These are phyloP conservation scores for Cylas formicarius DNA, from an alignment of 1,140 invertebrate species.

Conservation along the genomic window DNA sequence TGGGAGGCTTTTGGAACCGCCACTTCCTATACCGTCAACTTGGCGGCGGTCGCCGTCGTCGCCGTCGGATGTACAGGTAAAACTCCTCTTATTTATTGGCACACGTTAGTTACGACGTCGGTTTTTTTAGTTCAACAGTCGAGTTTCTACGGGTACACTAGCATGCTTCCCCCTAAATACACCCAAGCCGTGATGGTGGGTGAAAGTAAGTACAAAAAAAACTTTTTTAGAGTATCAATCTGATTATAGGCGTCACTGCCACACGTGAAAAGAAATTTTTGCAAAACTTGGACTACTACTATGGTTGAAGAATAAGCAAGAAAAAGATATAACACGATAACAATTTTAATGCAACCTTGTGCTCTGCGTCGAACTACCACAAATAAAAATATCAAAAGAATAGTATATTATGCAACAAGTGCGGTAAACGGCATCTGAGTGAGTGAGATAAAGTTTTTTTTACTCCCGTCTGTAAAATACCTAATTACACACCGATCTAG, in stretches of 20 bases:
- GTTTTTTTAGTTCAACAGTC: conserved; percentile 72
- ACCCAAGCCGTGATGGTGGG: conserved; percentile 91
- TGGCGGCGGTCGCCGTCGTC: conserved; percentile 75
- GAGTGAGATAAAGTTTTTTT: too few species aligned
- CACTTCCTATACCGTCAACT: conserved; percentile 71
- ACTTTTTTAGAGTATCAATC: background rate
- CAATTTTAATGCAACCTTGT: too few species aligned
- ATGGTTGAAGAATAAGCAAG: background rate
- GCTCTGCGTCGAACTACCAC: too few species aligned
- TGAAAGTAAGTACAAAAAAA: conserved; percentile 62
- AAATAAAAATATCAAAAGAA: too few species aligned
- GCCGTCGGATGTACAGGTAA: conserved; percentile 81
- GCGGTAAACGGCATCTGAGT: too few species aligned
- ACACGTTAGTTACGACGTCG: too few species aligned
- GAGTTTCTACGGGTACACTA: conserved; percentile 89
- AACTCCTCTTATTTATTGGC: conserved; percentile 1
- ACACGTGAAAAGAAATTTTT: too few species aligned
- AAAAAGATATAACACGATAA: background rate
- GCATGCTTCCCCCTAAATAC: conserved; percentile 80
- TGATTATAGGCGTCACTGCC: too few species aligned
- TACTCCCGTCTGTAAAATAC: too few species aligned
- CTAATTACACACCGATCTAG: too few species aligned
- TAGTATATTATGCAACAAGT: too few species aligned
- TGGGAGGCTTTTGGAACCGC: conserved; percentile 66
- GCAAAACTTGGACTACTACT: too few species aligned